These are phyloP conservation scores for Plectropomus leopardus DNA, from an alignment of 2,113 vertebrate genomes.

Conservation along the genomic window DNA sequence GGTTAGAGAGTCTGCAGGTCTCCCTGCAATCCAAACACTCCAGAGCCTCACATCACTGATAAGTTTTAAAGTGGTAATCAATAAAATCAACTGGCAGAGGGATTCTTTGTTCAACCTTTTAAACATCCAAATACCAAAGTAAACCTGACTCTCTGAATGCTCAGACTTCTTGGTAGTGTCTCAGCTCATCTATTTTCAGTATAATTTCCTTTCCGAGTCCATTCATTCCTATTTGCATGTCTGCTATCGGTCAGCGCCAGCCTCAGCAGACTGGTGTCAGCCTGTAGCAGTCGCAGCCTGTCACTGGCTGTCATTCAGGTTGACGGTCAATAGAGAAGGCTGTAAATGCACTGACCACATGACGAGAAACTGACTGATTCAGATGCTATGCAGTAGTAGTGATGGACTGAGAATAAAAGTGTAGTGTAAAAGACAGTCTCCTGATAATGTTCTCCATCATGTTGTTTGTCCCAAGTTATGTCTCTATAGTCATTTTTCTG, in stretches of 20 bases:
- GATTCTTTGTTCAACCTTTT: background rate
- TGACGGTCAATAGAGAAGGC: background rate
- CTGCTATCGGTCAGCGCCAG: conserved; percentile 31
- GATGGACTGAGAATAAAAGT: background rate
- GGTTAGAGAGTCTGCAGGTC: background rate
- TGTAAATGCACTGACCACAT: too few relatives aligned
- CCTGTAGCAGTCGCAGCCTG: conserved; percentile 60
- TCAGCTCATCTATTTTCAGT: conserved; percentile 2
- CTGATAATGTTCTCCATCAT: background rate
- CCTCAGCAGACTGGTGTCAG: conserved; percentile 63
- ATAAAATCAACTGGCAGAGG: background rate
- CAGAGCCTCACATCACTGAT: background rate
- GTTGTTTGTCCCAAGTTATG: background rate
- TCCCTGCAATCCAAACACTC: background rate
- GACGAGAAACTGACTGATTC: background rate
- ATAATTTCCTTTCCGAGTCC: conserved; percentile 6
- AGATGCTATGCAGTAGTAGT: background rate
- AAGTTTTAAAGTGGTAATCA: background rate
- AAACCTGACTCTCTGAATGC: background rate
- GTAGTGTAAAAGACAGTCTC: background rate
- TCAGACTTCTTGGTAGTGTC: background rate
- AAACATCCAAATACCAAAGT: background rate
- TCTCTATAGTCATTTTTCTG: background rate
- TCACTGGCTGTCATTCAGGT: conserved; percentile 44
- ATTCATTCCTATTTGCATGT: conserved; percentile 35